Percentiles rank a stretch among this genome's conserved stretches.
Conservation (phyloP, 1,140 invertebrate genomes). For the Lasioglossum albipes region DNA sequence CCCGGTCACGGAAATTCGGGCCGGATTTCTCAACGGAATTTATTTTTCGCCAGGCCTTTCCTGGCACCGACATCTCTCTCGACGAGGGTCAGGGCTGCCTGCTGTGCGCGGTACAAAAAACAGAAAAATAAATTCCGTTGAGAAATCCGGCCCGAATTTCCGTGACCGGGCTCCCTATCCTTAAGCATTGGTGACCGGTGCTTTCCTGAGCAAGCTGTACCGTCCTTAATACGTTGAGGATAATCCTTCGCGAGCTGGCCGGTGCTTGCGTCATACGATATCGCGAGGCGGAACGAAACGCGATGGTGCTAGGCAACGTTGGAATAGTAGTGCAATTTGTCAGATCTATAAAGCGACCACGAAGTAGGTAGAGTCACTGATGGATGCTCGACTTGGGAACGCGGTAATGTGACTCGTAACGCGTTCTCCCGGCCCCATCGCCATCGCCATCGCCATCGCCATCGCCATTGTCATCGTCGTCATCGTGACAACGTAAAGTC, state of each 20-base stretch:
- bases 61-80: too few relatives aligned
- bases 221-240: conserved; percentile 53
- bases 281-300: conserved; percentile 9
- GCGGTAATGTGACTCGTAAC: conserved; percentile 51
- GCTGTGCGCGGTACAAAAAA: too few relatives aligned
- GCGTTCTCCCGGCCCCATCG: conserved; percentile 22
- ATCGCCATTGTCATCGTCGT: conserved; percentile 24
- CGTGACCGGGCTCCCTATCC: too few relatives aligned
- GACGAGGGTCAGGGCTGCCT: too few relatives aligned
- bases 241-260: conserved; percentile 41
- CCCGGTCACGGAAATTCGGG: too few relatives aligned
- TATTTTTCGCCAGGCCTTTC: too few relatives aligned
- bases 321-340: conserved; percentile 48
- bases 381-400: conserved; percentile 34
- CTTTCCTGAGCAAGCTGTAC: too few relatives aligned
- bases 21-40: too few relatives aligned
- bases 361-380: conserved; percentile 52
- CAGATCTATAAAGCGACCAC: conserved; percentile 55
- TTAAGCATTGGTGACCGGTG: too few relatives aligned
- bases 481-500: conserved; percentile 45
- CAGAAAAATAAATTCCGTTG: too few relatives aligned
- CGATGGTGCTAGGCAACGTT: conserved; percentile 31
- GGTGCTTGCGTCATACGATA: conserved; percentile 2
- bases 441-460: conserved; percentile 1
- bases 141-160: too few relatives aligned